Evolutionary conservation across 2,888 invertebrate species (phyloP).

Genomic region (Mayetiola destructor): DNA sequence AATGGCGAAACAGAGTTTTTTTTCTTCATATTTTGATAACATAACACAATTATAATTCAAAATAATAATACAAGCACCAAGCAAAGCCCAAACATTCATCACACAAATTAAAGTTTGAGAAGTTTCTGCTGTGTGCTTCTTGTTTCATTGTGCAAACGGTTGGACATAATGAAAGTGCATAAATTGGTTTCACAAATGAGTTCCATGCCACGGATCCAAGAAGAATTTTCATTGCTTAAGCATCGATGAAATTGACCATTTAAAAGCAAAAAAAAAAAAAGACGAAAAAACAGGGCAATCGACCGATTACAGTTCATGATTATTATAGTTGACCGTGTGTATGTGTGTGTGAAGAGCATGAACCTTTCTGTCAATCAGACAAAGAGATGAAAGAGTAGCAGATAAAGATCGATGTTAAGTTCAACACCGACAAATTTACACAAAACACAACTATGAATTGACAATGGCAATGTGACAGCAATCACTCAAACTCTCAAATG

Average conservation of each 20-base stretch:
- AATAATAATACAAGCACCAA: too few relatives aligned
- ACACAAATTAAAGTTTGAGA: too few relatives aligned
- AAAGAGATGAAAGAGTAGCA: not conserved
- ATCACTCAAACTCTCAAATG: too few relatives aligned
- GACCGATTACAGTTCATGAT: not conserved
- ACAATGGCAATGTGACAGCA: conserved; percentile 5
- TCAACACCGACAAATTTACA: conserved; percentile 3
- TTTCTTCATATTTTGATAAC: too few relatives aligned
- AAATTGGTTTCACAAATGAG: too few relatives aligned
- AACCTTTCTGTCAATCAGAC: not conserved
- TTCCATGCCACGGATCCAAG: too few relatives aligned
- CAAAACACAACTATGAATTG: conserved; percentile 4
- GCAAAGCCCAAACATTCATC: too few relatives aligned
- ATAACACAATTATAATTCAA: too few relatives aligned
- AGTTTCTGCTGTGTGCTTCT: too few relatives aligned
- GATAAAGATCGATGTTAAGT: not conserved
- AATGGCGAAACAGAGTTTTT: too few relatives aligned
- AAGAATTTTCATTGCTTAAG: not conserved
- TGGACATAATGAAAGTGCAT: too few relatives aligned
- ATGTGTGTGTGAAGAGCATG: not conserved
- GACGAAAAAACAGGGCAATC: not conserved
- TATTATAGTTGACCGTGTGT: not conserved
- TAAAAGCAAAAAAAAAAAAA: not conserved
- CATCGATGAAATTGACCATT: not conserved
- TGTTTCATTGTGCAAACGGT: too few relatives aligned